Conservation (phyloP, 2,113 vertebrate genomes). For the Cyanoliseus patagonus region DNA sequence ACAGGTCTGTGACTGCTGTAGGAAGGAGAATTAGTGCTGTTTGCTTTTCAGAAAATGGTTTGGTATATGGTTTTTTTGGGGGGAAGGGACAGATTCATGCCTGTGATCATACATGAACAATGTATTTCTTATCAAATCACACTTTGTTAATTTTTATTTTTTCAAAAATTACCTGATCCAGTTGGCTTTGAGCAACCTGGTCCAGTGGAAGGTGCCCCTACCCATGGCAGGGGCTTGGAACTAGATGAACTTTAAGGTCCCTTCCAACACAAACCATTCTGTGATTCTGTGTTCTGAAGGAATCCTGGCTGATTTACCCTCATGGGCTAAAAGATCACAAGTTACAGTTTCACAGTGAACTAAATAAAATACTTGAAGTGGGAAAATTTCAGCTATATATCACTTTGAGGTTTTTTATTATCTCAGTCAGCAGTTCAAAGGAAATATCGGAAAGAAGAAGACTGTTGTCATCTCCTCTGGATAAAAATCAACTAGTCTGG, state of each 20-base stretch:
- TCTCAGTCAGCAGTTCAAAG: not conserved
- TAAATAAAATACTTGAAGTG: not conserved
- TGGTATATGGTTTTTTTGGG: fast-evolving
- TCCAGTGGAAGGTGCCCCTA: not conserved
- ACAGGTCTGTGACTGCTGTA: not conserved
- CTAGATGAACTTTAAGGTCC: not conserved
- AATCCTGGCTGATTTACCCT: not conserved
- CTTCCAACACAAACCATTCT: not conserved
- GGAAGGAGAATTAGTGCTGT: not conserved
- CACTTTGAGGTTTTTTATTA: not conserved
- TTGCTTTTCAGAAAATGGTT: not conserved
- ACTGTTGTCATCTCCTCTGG: not conserved
- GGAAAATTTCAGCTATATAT: not conserved
- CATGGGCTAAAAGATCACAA: not conserved
- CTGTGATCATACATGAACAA: not conserved
- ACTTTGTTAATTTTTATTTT: not conserved
- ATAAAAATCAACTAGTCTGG: not conserved
- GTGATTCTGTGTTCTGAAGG: not conserved
- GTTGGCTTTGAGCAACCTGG: not conserved
- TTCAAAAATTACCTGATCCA: not conserved
- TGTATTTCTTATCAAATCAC: not conserved
- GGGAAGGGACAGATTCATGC: not conserved
- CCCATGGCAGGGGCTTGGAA: not conserved
- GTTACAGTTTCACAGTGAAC: not conserved
- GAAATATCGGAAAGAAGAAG: not conserved